Conservation (phyloP, 2,888 invertebrate genomes). For the Drosophila eohydei region DNA sequence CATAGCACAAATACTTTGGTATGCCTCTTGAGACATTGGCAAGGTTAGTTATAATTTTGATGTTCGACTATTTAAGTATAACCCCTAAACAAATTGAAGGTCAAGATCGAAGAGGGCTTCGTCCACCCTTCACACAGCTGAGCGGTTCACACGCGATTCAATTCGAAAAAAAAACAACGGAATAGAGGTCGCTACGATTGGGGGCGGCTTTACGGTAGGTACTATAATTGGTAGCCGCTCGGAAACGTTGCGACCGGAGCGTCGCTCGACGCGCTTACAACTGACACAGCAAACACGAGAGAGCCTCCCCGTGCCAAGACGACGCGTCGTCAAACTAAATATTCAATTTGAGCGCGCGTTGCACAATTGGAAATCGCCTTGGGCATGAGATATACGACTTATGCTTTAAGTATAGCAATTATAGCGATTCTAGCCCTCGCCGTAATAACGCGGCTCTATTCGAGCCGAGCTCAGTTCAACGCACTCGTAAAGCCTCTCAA, state of each 20-base stretch:
- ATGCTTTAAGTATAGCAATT: background rate
- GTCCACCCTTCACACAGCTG: slow-evolving; percentile 9
- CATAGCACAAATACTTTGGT: background rate
- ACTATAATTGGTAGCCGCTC: slow-evolving; percentile 7
- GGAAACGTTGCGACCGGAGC: slow-evolving; percentile 44
- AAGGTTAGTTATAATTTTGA: background rate
- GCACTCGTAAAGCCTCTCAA: slow-evolving; percentile 55
- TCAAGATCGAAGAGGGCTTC: slow-evolving; percentile 24
- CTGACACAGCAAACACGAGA: slow-evolving; percentile 37
- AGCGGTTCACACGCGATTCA: slow-evolving; percentile 62
- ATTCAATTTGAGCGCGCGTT: slow-evolving; percentile 43
- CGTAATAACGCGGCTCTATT: slow-evolving; percentile 7
- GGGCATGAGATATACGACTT: slow-evolving; percentile 25
- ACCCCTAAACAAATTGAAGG: slow-evolving; percentile 27
- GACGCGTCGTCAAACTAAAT: slow-evolving; percentile 11
- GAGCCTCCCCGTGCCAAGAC: slow-evolving; percentile 6
- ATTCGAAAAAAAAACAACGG: slow-evolving; percentile 22
- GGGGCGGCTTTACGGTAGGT: background rate
- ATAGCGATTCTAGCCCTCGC: slow-evolving; percentile 12
- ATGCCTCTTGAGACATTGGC: background rate
- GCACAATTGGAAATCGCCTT: slow-evolving; percentile 51
- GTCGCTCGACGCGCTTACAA: slow-evolving; percentile 50
- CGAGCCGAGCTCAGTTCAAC: slow-evolving; percentile 48
- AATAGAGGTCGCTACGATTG: background rate
- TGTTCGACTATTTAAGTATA: background rate